Evolutionary conservation across 1,140 invertebrate genomes (phyloP).

Genomic region (Eriocheir sinensis): DNA sequence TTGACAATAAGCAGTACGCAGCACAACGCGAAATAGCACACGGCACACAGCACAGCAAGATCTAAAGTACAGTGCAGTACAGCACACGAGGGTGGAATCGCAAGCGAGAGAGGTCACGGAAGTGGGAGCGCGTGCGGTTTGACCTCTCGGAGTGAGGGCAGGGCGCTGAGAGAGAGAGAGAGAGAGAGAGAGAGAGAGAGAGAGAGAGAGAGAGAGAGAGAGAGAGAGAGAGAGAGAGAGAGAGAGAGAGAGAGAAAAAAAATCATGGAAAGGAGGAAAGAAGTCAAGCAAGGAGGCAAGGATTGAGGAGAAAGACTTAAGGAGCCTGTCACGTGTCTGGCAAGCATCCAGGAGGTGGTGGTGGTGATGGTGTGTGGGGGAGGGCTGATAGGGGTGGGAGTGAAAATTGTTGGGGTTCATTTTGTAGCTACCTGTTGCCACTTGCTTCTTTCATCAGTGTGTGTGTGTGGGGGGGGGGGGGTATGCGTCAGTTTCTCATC

Average conservation of each 20-base stretch:
- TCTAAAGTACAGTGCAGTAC: too few species aligned
- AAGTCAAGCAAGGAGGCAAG: neutral
- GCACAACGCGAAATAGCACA: too few species aligned
- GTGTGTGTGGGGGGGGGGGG: neutral
- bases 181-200: neutral
- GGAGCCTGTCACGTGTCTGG: neutral
- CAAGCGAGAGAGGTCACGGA: too few species aligned
- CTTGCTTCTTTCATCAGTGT: neutral
- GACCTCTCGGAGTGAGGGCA: too few species aligned
- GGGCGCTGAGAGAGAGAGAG: too few species aligned
- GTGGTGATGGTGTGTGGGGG: neutral
- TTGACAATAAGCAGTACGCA: too few species aligned
- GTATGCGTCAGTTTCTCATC: neutral
- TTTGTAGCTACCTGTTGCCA: neutral
- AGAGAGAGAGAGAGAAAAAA: neutral
- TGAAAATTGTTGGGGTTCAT: too few species aligned
- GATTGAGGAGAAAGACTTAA: too few species aligned
- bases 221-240: conserved; percentile 14
- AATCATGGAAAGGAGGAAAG: neutral
- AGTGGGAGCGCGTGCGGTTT: too few species aligned
- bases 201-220: conserved; percentile 14
- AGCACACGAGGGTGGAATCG: too few species aligned
- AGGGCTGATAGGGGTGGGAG: neutral
- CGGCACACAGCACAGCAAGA: too few species aligned
- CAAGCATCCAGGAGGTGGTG: neutral